Conservation (phyloP, 2,113 vertebrate genomes). For the Corythaixoides concolor region DNA sequence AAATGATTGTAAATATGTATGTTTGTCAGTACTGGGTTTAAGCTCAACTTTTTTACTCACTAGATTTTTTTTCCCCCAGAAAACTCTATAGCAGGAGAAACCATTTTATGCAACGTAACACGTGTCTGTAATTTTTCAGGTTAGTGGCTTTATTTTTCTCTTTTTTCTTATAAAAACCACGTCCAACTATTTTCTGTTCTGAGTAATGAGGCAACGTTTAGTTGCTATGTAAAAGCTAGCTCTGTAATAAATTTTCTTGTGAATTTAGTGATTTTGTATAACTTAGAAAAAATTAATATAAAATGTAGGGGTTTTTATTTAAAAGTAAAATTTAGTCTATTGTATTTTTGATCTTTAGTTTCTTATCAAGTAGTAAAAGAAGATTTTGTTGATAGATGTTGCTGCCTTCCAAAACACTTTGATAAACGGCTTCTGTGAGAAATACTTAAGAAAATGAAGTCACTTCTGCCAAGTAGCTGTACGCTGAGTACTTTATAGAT, state of each 20-base stretch:
- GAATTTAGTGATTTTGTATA: neutral
- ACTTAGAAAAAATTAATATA: neutral
- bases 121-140: conserved; percentile 73
- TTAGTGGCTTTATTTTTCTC: conserved; percentile 40
- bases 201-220: neutral
- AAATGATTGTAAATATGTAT: neutral
- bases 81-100: conserved; percentile 26
- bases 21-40: neutral
- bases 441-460: neutral
- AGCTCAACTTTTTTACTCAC: neutral
- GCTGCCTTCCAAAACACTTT: neutral
- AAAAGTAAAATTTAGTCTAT: neutral
- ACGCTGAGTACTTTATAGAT: neutral
- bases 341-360: neutral
- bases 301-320: accelerated
- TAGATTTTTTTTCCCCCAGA: neutral
- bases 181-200: neutral
- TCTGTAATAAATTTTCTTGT: neutral
- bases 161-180: neutral
- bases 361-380: neutral
- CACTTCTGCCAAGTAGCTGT: neutral
- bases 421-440: neutral
- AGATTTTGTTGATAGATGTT: neutral
- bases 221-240: neutral
- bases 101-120: conserved; percentile 70